Evolutionary conservation across 1,140 invertebrate species (phyloP).

Genomic region (Ceratina calcarata): DNA sequence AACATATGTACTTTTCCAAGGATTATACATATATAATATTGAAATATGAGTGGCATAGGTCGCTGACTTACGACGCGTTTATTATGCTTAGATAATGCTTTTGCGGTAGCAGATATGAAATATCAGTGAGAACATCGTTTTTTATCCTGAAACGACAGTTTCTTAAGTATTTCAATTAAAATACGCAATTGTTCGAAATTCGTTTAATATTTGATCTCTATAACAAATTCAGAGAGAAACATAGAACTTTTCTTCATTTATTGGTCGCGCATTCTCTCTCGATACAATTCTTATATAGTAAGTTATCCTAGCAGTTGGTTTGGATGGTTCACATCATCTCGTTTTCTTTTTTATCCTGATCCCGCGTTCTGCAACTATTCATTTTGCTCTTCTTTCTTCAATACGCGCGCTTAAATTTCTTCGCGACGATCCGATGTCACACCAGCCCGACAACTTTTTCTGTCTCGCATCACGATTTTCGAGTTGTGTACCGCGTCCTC

Average conservation of each 20-base stretch:
- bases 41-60: constrained; percentile 1
- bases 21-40: background rate
- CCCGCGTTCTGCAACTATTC: background rate
- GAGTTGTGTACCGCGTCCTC: background rate
- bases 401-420: constrained; percentile 35
- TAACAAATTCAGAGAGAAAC: no score
- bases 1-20: background rate
- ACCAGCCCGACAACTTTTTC: constrained; percentile 42
- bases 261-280: background rate
- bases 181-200: no score
- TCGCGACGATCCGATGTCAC: constrained; percentile 30
- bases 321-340: background rate
- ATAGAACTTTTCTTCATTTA: no score
- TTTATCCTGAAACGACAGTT: no score
- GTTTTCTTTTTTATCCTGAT: background rate
- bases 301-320: background rate
- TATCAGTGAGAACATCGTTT: background rate
- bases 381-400: constrained; percentile 22
- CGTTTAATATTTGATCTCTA: no score
- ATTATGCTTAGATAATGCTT: constrained; percentile 1
- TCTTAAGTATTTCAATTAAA: no score
- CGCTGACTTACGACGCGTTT: background rate
- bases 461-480: constrained; percentile 24
- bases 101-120: background rate
- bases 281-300: constrained; percentile 18